A percentile compares a stretch with the other conserved stretches of the same genome.
Evolutionary conservation across 2,888 invertebrate species (phyloP).

Genomic region (Platycnemis pennipes): DNA sequence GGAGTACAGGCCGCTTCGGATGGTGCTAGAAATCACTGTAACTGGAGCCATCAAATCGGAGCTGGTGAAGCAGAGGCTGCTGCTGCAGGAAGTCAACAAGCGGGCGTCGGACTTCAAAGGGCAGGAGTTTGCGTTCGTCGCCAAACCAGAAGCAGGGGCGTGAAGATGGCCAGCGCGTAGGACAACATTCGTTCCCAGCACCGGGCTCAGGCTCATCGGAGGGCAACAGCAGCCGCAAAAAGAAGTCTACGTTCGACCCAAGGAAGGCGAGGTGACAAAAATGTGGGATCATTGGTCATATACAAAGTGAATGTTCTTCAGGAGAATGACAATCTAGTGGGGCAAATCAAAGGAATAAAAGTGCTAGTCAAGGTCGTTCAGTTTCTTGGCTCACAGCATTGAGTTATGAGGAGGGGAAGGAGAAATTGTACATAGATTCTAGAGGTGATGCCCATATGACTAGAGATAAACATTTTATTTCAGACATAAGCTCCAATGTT

Average conservation of each 20-base stretch:
- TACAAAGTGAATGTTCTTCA: neutral
- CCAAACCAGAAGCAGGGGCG: too few species aligned
- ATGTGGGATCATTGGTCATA: neutral
- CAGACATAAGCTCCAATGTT: too few species aligned
- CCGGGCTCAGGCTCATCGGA: neutral
- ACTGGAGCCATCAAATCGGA: too few species aligned
- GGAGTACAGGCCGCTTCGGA: too few species aligned
- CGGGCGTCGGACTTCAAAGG: too few species aligned
- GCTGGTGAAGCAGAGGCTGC: too few species aligned
- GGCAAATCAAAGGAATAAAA: neutral
- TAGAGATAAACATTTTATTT: too few species aligned
- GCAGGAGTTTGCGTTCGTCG: too few species aligned
- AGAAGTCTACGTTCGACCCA: neutral
- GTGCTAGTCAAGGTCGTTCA: neutral
- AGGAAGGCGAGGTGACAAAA: neutral
- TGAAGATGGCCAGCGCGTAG: neutral
- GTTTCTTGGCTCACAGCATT: conserved; percentile 1
- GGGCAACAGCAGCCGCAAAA: neutral
- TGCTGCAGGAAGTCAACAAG: too few species aligned
- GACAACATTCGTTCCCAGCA: neutral
- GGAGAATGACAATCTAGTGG: too few species aligned
- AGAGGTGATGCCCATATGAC: too few species aligned
- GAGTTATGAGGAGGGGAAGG: neutral
- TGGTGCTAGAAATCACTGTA: too few species aligned
- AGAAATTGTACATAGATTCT: neutral